Evolutionary conservation across 2,113 vertebrate species (phyloP).

Genomic region (human): DNA sequence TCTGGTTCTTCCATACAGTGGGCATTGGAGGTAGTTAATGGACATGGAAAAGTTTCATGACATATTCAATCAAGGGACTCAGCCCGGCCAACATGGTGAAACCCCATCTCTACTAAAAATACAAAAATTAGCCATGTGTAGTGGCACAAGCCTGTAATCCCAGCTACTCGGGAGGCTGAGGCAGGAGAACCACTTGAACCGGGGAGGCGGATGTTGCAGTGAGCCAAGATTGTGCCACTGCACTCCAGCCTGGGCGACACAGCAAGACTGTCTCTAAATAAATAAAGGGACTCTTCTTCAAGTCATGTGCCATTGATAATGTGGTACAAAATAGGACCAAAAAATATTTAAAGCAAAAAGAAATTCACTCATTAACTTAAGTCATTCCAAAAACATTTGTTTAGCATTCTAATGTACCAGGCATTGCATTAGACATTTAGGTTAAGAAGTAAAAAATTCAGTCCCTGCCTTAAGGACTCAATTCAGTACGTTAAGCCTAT

Average conservation of each 20-base stretch:
- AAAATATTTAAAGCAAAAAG: slow-evolving; percentile 32
- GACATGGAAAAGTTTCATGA: neutral
- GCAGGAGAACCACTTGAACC: no score
- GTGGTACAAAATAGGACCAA: neutral
- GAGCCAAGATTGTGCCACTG: no score
- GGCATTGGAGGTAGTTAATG: neutral
- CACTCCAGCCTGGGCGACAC: no score
- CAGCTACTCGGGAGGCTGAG: no score
- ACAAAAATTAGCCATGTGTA: no score
- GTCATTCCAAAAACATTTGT: neutral
- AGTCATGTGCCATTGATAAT: neutral
- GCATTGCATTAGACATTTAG: neutral
- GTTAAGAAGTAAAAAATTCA: neutral
- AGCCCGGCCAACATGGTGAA: no score
- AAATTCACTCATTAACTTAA: neutral
- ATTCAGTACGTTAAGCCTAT: neutral
- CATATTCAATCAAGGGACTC: neutral
- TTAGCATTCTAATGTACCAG: neutral
- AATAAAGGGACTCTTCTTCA: neutral
- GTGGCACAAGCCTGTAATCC: no score
- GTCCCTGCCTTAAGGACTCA: neutral
- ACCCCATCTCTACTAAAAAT: no score
- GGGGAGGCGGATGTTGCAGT: no score
- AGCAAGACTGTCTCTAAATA: no score
- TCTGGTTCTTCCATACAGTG: neutral